These are phyloP conservation scores for Phocoena sinus DNA, from an alignment of 2,113 vertebrate species.

Conservation along the genomic window DNA sequence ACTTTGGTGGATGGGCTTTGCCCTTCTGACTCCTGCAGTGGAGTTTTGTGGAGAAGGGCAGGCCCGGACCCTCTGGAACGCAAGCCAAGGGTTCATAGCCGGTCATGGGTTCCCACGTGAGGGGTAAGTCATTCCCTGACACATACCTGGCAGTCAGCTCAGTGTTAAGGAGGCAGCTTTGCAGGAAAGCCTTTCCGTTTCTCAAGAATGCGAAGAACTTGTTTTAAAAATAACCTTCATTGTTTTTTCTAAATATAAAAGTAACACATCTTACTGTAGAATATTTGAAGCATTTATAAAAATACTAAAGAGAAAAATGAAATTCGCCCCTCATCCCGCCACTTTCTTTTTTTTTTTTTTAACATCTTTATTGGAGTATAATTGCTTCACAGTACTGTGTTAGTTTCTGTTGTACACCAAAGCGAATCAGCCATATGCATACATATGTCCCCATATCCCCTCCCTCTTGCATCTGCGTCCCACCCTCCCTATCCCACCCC, in stretches of 20 bases:
- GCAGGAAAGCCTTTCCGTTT: not conserved
- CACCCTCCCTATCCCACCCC: no score
- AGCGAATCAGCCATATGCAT: no score
- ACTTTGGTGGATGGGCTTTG: not conserved
- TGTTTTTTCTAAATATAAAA: conserved; percentile 42
- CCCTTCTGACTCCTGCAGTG: not conserved
- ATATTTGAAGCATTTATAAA: not conserved
- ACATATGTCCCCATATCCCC: no score
- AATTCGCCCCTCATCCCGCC: not conserved
- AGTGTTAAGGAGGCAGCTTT: not conserved
- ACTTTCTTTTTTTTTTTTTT: not conserved
- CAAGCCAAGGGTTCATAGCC: not conserved
- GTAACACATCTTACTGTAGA: not conserved
- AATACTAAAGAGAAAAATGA: not conserved
- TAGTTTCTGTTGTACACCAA: no score
- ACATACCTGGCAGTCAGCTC: not conserved
- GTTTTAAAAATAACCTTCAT: conserved; percentile 38
- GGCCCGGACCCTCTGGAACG: not conserved
- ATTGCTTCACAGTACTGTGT: no score
- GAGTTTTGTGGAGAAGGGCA: not conserved
- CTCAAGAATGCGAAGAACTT: conserved; percentile 26
- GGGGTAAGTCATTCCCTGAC: not conserved
- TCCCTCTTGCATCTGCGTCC: no score
- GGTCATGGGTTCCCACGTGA: not conserved
- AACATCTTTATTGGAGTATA: no score